Conservation (phyloP, 2,888 invertebrate species). For the Brachypalpus laphriformis region DNA sequence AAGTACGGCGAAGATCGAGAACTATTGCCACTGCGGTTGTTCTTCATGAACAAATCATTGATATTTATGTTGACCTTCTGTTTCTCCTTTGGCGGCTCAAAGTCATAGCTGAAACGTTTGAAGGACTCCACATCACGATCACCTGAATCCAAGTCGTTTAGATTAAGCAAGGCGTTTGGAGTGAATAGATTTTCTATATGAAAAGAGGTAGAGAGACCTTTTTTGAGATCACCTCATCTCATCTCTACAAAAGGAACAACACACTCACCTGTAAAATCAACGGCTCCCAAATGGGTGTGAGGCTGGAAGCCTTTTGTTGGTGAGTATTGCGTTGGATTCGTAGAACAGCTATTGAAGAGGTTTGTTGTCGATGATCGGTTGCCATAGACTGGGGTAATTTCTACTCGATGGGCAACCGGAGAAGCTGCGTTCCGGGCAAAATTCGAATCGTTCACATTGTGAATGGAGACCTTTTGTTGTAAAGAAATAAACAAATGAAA, state of each 20-base stretch:
- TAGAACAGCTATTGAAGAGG: conserved; percentile 76
- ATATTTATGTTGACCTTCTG: conserved; percentile 91
- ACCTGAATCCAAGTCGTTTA: conserved; percentile 90
- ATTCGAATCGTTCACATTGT: conserved; percentile 82
- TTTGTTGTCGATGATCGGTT: conserved; percentile 76
- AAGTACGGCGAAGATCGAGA: conserved; percentile 80
- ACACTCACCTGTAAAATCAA: conserved; percentile 65
- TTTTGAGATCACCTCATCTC: conserved; percentile 67
- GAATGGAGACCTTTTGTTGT: conserved; percentile 82
- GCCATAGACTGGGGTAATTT: conserved; percentile 81
- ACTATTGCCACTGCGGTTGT: conserved; percentile 75
- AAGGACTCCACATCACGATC: conserved; percentile 93
- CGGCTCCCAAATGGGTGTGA: conserved; percentile 46
- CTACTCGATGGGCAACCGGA: conserved; percentile 81
- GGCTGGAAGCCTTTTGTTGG: conserved; percentile 57
- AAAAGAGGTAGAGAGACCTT: conserved; percentile 56
- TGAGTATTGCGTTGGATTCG: conserved; percentile 58
- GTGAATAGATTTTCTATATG: conserved; percentile 88
- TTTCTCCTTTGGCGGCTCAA: conserved; percentile 90
- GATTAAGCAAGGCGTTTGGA: conserved; percentile 91
- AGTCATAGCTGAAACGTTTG: conserved; percentile 93
- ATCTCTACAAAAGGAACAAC: conserved; percentile 16
- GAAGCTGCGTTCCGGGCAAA: conserved; percentile 80
- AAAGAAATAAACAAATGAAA: background rate
- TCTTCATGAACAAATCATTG: conserved; percentile 87